Evolutionary conservation across 2,797 vertebrate species (phyloP).

Genomic region (Onychomys torridus): DNA sequence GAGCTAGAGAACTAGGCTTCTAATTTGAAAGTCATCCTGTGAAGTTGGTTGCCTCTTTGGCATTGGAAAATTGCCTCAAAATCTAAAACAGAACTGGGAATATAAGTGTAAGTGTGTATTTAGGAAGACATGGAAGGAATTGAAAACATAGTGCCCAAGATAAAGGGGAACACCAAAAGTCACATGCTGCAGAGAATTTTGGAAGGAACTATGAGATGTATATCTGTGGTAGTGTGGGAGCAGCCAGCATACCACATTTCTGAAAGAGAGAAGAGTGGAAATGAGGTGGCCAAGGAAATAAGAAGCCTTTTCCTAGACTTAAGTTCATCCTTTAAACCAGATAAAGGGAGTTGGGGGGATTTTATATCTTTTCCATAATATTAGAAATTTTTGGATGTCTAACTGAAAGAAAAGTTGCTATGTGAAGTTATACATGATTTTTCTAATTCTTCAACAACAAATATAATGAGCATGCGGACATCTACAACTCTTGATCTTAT

Average conservation of each 20-base stretch:
- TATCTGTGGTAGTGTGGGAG: not conserved
- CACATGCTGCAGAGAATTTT: not conserved
- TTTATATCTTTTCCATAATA: slow-evolving; percentile 15
- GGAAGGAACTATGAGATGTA: not conserved
- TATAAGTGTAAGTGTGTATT: slow-evolving; percentile 18
- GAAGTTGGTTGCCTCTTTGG: not conserved
- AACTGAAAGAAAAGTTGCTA: not conserved
- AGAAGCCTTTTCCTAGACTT: not conserved
- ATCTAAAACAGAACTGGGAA: not conserved
- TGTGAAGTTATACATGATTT: not conserved
- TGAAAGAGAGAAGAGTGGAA: not conserved
- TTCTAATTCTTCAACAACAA: not conserved
- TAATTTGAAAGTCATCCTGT: not conserved
- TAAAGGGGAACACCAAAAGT: not conserved
- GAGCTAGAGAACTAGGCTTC: not conserved
- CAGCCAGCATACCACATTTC: not conserved
- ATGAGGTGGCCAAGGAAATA: not conserved
- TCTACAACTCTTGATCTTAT: not conserved
- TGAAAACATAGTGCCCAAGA: not conserved
- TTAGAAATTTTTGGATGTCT: not conserved
- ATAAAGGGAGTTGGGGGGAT: not conserved
- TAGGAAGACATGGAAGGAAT: slow-evolving; percentile 3
- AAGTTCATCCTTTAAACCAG: not conserved
- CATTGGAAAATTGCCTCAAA: not conserved
- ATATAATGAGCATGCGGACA: not conserved